Percentiles rank a stretch among this genome's conserved stretches.
These are phyloP conservation scores for Lasioglossum villosulum DNA, from an alignment of 2,888 invertebrate species.

Conservation along the genomic window DNA sequence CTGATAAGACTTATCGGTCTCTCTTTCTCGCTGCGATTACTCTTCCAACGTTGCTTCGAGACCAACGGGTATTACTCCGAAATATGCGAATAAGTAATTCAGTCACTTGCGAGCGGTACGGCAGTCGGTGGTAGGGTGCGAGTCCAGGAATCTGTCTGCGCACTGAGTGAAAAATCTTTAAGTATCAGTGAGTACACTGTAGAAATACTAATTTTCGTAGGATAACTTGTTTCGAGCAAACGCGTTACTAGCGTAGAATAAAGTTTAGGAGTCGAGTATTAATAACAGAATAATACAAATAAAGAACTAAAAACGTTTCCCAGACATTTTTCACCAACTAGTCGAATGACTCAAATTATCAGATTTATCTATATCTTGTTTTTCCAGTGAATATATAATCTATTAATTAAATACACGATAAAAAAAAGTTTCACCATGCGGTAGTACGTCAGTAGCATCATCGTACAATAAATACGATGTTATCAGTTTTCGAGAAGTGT, in stretches of 20 bases:
- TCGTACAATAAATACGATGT: neutral
- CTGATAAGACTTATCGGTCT: neutral
- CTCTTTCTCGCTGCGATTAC: neutral
- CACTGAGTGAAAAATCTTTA: neutral
- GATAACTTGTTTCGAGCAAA: neutral
- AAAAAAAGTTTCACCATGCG: neutral
- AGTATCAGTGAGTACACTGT: neutral
- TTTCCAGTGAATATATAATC: neutral
- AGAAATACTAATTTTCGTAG: neutral
- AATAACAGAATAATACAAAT: neutral
- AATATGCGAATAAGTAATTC: neutral
- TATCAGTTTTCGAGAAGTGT: conserved; percentile 31
- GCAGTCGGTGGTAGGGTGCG: neutral
- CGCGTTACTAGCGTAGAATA: neutral
- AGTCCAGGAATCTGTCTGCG: neutral
- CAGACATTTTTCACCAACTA: neutral
- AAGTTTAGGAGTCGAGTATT: neutral
- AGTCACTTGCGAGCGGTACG: neutral
- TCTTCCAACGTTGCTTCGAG: neutral
- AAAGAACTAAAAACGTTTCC: neutral
- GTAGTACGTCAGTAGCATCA: conserved; percentile 13
- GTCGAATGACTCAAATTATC: neutral
- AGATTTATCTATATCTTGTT: neutral
- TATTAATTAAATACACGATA: conserved; percentile 7
- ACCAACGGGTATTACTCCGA: neutral